These are phyloP conservation scores for Calephelis virginiensis DNA, from an alignment of 1,140 invertebrate genomes.

Conservation along the genomic window DNA sequence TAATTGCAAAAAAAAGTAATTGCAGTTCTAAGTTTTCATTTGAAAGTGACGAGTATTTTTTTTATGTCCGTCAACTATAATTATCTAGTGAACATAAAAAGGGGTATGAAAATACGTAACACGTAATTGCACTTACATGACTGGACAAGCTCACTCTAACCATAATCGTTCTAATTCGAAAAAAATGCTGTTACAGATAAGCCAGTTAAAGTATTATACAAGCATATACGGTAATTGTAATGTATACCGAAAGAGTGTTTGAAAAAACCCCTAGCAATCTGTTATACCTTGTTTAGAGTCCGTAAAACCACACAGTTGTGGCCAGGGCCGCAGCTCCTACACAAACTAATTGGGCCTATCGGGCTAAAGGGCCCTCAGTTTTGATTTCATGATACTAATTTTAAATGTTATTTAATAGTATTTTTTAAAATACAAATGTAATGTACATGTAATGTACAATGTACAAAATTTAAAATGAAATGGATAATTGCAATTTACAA, in stretches of 20 bases:
- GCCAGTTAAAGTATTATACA: slow-evolving; percentile 25
- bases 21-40: neutral
- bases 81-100: slow-evolving; percentile 3
- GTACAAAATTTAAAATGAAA: no score
- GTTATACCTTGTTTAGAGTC: slow-evolving; percentile 3
- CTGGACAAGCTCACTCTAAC: slow-evolving; percentile 16
- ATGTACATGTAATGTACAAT: no score
- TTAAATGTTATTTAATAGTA: neutral
- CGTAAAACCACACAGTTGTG: slow-evolving; percentile 13
- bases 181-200: slow-evolving; percentile 30
- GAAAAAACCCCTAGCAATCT: slow-evolving; percentile 22
- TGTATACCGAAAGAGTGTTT: slow-evolving; percentile 25
- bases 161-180: slow-evolving; percentile 12
- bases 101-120: slow-evolving; percentile 8
- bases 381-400: neutral
- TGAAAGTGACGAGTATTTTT: slow-evolving; percentile 7
- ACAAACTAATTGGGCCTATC: no score
- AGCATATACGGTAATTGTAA: slow-evolving; percentile 30
- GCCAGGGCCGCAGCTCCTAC: no score
- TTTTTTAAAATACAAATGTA: no score
- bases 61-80: neutral
- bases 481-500: no score
- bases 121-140: slow-evolving; percentile 19
- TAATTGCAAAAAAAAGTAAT: no score
- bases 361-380: no score